These are phyloP conservation scores for Haliaeetus leucogaster DNA, from an alignment of 2,113 vertebrate genomes.

Conservation along the genomic window DNA sequence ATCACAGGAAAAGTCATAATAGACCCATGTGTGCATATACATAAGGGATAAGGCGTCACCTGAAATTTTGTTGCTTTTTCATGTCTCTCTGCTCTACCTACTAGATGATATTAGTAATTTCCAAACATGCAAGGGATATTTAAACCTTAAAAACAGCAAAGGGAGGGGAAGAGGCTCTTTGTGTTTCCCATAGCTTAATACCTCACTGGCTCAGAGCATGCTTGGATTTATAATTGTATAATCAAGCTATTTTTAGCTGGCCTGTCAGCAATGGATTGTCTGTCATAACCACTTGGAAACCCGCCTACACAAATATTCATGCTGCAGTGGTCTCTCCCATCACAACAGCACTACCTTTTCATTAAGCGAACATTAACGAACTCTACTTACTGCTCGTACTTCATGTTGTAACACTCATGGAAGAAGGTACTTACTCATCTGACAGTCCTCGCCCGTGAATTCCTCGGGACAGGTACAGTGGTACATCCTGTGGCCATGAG, in stretches of 20 bases:
- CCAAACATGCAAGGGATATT: background rate
- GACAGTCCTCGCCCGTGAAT: constrained; percentile 81
- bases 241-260: constrained; percentile 18
- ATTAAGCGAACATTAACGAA: background rate
- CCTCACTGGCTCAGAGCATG: background rate
- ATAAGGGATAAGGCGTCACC: background rate
- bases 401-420: background rate
- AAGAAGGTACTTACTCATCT: constrained; percentile 75
- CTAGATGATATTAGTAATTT: background rate
- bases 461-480: constrained; percentile 79
- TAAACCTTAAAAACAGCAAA: background rate
- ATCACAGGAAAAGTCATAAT: background rate
- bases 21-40: background rate
- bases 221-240: background rate
- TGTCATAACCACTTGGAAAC: constrained; percentile 3
- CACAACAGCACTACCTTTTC: constrained; percentile 11
- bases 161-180: background rate
- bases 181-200: background rate
- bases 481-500: constrained; percentile 32
- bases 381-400: background rate
- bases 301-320: background rate
- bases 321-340: background rate
- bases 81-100: background rate
- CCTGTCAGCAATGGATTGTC: background rate
- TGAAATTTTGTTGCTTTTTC: background rate